Conservation (phyloP, 1,140 invertebrate genomes). For the Bombus sylvicola region DNA sequence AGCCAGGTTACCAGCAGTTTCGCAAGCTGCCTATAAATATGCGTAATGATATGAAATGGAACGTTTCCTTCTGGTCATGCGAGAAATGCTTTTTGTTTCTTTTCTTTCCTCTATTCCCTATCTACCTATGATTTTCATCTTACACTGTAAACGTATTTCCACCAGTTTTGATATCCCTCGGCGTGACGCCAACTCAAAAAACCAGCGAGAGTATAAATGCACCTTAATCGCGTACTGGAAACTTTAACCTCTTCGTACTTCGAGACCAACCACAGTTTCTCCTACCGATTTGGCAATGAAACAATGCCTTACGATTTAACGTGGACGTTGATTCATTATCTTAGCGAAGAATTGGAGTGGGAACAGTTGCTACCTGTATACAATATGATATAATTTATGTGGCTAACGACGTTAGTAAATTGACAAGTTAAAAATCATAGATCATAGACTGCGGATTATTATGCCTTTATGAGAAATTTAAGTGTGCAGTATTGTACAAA, state of each 20-base stretch:
- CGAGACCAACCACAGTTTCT: background rate
- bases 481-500: too few relatives aligned
- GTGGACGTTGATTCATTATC: background rate
- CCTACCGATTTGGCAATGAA: slow-evolving; percentile 30
- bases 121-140: background rate
- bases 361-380: background rate
- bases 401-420: too few relatives aligned
- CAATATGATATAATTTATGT: too few relatives aligned
- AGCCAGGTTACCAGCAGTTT: slow-evolving; percentile 50
- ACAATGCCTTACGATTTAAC: background rate
- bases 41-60: slow-evolving; percentile 70
- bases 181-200: slow-evolving; percentile 30
- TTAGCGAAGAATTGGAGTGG: background rate
- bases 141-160: background rate
- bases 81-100: slow-evolving; percentile 14
- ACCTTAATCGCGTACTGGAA: slow-evolving; percentile 22
- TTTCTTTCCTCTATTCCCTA: background rate
- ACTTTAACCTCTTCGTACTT: slow-evolving; percentile 18
- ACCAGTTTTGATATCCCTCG: background rate
- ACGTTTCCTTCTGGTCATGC: slow-evolving; percentile 51
- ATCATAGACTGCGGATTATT: too few relatives aligned
- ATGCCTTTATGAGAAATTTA: too few relatives aligned
- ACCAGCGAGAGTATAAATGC: slow-evolving; percentile 6
- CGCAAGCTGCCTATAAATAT: slow-evolving; percentile 68
- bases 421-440: too few relatives aligned